Conservation (phyloP, 2,888 invertebrate species). For the Trachelus stipa region DNA sequence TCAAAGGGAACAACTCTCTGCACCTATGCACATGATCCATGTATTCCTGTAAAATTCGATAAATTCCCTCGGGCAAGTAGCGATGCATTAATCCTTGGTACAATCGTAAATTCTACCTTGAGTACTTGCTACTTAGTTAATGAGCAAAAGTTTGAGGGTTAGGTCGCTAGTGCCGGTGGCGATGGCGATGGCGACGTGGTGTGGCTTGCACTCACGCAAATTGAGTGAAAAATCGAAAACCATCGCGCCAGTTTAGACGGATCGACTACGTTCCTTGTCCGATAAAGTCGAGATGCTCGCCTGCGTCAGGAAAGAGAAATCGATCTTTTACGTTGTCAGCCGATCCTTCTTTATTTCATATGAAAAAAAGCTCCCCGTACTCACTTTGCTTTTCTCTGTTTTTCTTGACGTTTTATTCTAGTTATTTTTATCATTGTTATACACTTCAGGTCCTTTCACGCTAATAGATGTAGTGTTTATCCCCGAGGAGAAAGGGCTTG, state of each 20-base stretch:
- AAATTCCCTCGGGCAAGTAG: not conserved
- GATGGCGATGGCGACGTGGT: slow-evolving; percentile 12
- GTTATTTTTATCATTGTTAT: not conserved
- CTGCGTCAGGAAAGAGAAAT: not conserved
- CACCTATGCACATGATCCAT: not conserved
- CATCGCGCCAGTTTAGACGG: not conserved
- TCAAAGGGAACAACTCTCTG: not conserved
- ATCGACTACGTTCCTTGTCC: not conserved
- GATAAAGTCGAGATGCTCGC: not conserved
- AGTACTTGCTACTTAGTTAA: slow-evolving; percentile 49
- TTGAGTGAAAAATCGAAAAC: slow-evolving; percentile 36
- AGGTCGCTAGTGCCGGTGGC: slow-evolving; percentile 11
- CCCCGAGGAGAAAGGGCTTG: not conserved
- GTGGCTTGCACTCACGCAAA: slow-evolving; percentile 43
- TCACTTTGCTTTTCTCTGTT: not conserved
- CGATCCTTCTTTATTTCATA: not conserved
- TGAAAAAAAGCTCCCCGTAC: not conserved
- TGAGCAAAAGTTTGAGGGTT: slow-evolving; percentile 43
- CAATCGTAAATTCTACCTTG: slow-evolving; percentile 46
- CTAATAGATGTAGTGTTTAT: not conserved
- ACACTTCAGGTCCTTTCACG: not conserved
- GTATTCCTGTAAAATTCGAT: not conserved
- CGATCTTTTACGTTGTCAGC: not conserved
- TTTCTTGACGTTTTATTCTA: not conserved
- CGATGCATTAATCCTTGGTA: slow-evolving; percentile 16